phyloP scores from a whole-genome alignment of 2,113 vertebrate species.

The Eleginops maclovinus region DNA sequence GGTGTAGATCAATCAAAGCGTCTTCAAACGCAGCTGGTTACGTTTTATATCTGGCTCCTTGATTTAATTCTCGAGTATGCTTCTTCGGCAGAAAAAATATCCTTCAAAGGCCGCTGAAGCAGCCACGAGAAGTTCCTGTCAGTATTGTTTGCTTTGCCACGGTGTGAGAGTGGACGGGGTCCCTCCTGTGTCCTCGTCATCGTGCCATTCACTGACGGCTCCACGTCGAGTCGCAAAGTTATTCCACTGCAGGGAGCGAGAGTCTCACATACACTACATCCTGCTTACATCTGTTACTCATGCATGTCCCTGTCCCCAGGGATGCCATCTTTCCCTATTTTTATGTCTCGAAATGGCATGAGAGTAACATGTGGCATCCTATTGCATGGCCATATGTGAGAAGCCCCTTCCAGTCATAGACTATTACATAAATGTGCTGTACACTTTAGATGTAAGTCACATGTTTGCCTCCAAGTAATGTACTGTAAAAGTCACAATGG shows the following conservation, averaged over 20 bases:
- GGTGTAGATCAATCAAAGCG: slow-evolving; percentile 26
- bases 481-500: neutral
- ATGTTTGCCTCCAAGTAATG: neutral
- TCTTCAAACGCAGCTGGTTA: slow-evolving; percentile 39
- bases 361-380: neutral
- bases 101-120: slow-evolving; percentile 41
- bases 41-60: slow-evolving; percentile 45
- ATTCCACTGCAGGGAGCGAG: slow-evolving; percentile 43
- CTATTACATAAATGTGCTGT: slow-evolving; percentile 5
- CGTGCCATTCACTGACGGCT: slow-evolving; percentile 41
- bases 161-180: slow-evolving; percentile 57
- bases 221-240: slow-evolving; percentile 46
- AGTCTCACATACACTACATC: slow-evolving; percentile 33
- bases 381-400: neutral
- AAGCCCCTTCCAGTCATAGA: neutral
- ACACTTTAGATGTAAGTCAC: neutral
- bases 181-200: slow-evolving; percentile 33
- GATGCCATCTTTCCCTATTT: slow-evolving; percentile 24
- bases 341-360: slow-evolving; percentile 20
- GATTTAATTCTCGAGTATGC: slow-evolving; percentile 15
- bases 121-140: slow-evolving; percentile 37
- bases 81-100: slow-evolving; percentile 50
- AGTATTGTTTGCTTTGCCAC: slow-evolving; percentile 38
- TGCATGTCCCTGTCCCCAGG: slow-evolving; percentile 21
- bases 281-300: slow-evolving; percentile 57